Base-by-base conservation (phyloP, 1,140 invertebrate genomes). In the Caenorhabditis elegans region DNA sequence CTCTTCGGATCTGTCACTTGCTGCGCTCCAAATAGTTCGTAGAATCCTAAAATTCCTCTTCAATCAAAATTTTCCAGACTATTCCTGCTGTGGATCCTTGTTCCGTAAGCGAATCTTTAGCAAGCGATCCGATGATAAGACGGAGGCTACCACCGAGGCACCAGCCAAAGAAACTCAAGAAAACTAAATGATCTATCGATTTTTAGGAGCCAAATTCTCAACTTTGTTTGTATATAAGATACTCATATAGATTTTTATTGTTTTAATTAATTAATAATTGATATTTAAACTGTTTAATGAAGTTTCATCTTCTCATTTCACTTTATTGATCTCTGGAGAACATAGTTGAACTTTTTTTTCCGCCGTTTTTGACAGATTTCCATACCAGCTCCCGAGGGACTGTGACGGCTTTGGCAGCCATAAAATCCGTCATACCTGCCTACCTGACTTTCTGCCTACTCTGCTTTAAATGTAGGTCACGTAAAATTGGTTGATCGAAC, bases 1-100 rank as follows among this genome's bases (percentile, higher is more conserved):
- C 34, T 70, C 19, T 60, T 60, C 53, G 53, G 60, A 36, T 70
- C 60, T 24, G 31, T 70, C 60, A 24, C 60, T 5, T 70, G 60
- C 60, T 70, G 60, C 60, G 31, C 60, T 70, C 60, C 60, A 70
- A 70, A 70, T 26, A 70, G 60, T 70, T 3, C 28, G 60, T 70
- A n/a, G n/a, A n/a, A n/a, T n/a, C n/a, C n/a, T n/a, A n/a, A n/a
- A n/a, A n/a, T n/a, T n/a, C n/a, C n/a, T n/a, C n/a, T n/a, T n/a
- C n/a, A n/a, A n/a, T n/a, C n/a, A n/a, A n/a, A n/a, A n/a, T n/a
- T 70, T 70, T 70, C 43, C 60, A 70, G 60, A 70, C 60, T 70
- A 70, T 19, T 70, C 60, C 19, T 70, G 60, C 60, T 70, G 60
- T 39, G 60, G 60, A 70, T 70, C 60, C 10, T n/a, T 70, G 2